phyloP scores from a whole-genome alignment of 1,140 invertebrate species.

The Drosophila ogumai region DNA sequence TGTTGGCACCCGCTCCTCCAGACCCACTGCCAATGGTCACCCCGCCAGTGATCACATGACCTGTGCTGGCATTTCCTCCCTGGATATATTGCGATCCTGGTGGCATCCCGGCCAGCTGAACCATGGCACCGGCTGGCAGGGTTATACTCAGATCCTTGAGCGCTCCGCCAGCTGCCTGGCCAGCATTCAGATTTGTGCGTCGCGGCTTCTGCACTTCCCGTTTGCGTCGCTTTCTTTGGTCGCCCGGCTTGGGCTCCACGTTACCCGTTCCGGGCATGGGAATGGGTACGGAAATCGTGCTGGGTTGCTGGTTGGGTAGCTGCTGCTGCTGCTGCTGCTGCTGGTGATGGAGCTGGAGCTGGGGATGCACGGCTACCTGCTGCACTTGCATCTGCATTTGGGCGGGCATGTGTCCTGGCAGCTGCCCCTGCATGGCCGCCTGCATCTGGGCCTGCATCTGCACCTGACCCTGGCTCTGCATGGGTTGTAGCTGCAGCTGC shows the following conservation, averaged over 20 bases:
- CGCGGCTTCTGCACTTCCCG: conserved; percentile 94
- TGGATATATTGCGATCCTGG: conserved; percentile 31
- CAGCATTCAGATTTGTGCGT: conserved; percentile 86
- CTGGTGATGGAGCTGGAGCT: conserved; percentile 19
- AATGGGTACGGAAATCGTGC: neutral
- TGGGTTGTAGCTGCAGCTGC: conserved; percentile 4
- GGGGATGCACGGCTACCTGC: conserved; percentile 24
- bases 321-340: conserved; percentile 8
- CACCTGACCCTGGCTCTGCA: conserved; percentile 33
- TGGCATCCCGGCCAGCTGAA: conserved; percentile 51
- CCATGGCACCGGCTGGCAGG: conserved; percentile 52
- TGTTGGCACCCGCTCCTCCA: neutral
- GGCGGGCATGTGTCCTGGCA: conserved; percentile 13
- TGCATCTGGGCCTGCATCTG: conserved; percentile 46
- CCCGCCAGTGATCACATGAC: conserved; percentile 12
- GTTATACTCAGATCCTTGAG: conserved; percentile 49
- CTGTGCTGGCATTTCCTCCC: neutral
- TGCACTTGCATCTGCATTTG: conserved; percentile 35
- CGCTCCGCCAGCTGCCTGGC: conserved; percentile 37
- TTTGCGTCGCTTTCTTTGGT: conserved; percentile 91
- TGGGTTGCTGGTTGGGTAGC: conserved; percentile 2
- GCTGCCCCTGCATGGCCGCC: conserved; percentile 36
- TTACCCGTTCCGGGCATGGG: neutral
- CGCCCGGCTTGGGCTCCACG: conserved; percentile 50
- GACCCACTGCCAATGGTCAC: neutral